These are phyloP conservation scores for Furcifer pardalis DNA, from an alignment of 2,797 vertebrate species.

Conservation along the genomic window DNA sequence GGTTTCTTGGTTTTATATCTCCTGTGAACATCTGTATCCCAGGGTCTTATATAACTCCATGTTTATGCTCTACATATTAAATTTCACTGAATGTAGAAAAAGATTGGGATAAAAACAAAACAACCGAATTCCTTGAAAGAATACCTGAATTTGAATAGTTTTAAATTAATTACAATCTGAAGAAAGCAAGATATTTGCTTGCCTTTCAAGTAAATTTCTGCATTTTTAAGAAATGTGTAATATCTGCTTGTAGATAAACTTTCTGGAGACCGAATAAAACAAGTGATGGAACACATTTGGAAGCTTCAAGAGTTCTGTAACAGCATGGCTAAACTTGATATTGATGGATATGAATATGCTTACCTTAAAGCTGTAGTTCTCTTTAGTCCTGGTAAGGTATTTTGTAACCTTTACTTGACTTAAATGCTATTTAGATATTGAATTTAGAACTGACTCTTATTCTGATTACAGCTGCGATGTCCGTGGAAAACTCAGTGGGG, in stretches of 20 bases:
- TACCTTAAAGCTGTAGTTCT: conserved; percentile 98
- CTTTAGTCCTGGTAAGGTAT: conserved; percentile 93
- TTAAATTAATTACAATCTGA: conserved; percentile 6
- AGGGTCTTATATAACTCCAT: not conserved
- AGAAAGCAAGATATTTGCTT: conserved; percentile 11
- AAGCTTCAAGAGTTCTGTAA: conserved; percentile 99
- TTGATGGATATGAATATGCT: conserved; percentile 96
- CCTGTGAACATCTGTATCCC: conserved; percentile 2
- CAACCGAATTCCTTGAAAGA: not conserved
- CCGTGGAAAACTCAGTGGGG: conserved; percentile 15
- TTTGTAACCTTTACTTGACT: conserved; percentile 36
- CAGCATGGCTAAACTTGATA: conserved; percentile 94
- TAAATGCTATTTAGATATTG: conserved; percentile 29
- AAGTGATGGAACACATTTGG: conserved; percentile 99
- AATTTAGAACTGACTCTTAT: conserved; percentile 15
- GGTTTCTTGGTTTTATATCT: not conserved
- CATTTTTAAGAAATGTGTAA: conserved; percentile 50
- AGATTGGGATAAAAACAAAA: not conserved
- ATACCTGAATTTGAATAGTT: conserved; percentile 10
- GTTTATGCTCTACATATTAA: conserved; percentile 19
- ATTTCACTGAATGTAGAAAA: not conserved
- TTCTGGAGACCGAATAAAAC: conserved; percentile 93
- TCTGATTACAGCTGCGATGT: not conserved
- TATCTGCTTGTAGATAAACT: conserved; percentile 87
- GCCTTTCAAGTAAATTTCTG: conserved; percentile 25